phyloP scores from a whole-genome alignment of 2,113 vertebrate species.

The Eolophus roseicapilla region DNA sequence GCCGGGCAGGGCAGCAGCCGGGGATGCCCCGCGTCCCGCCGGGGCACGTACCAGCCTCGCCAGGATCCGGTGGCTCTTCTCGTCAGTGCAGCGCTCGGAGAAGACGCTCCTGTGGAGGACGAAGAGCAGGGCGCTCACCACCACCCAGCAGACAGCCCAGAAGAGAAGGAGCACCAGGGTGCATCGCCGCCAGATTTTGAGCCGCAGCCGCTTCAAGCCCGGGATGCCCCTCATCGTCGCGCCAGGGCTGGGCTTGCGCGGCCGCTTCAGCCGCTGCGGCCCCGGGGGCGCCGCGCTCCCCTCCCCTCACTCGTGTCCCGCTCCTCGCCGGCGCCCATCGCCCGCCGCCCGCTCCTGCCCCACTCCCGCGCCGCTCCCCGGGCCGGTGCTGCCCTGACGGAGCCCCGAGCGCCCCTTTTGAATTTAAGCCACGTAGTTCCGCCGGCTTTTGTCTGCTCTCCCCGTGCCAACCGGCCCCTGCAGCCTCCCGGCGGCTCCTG shows the following conservation, averaged over 20 bases:
- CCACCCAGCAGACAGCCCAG: slow-evolving; percentile 85
- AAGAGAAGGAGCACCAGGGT: slow-evolving; percentile 77
- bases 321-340: neutral
- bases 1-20: neutral
- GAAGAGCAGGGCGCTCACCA: slow-evolving; percentile 80
- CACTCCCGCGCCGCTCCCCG: neutral
- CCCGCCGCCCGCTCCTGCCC: neutral
- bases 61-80: slow-evolving; percentile 86
- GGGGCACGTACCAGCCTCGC: slow-evolving; percentile 86
- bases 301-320: neutral
- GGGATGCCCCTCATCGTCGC: slow-evolving; percentile 45
- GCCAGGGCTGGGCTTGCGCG: neutral
- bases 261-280: neutral
- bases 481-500: neutral
- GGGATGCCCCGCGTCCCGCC: neutral
- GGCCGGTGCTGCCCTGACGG: neutral
- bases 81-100: slow-evolving; percentile 90
- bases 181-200: slow-evolving; percentile 75
- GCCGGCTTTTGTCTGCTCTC: slow-evolving; percentile 34
- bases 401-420: slow-evolving; percentile 6
- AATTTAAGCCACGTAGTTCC: slow-evolving; percentile 56
- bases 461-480: slow-evolving; percentile 1
- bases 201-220: slow-evolving; percentile 70
- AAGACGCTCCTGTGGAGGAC: slow-evolving; percentile 83
- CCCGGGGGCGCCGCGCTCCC: neutral